Evolutionary conservation across 2,113 vertebrate genomes (phyloP).

Genomic region (Calidris pygmaea): DNA sequence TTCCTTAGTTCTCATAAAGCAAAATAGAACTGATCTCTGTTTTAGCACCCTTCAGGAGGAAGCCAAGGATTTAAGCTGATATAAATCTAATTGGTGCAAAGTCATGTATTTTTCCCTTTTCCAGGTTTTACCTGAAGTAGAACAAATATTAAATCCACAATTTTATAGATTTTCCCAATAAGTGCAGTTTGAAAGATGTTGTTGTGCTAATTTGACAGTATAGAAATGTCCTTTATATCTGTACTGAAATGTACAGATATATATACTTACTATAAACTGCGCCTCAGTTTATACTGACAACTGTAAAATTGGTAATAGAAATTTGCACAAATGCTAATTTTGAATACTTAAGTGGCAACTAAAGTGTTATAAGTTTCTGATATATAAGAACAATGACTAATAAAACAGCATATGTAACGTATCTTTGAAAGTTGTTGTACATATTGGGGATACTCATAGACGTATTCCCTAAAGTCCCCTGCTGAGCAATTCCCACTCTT

Average conservation of each 20-base stretch:
- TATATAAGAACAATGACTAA: neutral
- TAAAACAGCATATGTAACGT: neutral
- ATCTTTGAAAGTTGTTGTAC: neutral
- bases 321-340: neutral
- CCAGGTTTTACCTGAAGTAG: neutral
- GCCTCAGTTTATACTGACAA: fast-evolving
- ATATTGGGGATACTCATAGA: neutral
- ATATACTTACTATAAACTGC: neutral
- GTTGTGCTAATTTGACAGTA: neutral
- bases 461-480: neutral
- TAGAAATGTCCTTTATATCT: neutral
- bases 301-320: neutral
- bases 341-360: neutral
- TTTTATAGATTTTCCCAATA: neutral
- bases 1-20: neutral
- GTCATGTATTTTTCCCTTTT: fast-evolving
- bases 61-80: neutral
- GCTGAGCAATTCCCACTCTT: neutral
- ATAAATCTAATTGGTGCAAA: neutral
- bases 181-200: neutral
- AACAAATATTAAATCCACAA: neutral
- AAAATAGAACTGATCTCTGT: neutral
- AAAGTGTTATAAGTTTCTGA: neutral
- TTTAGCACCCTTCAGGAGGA: neutral
- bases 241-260: neutral